Evolutionary conservation across 2,797 vertebrate genomes (phyloP), one percentile per base, ranked within the genome.

Genomic region (Pseudochaenichthys georgianus): DNA sequence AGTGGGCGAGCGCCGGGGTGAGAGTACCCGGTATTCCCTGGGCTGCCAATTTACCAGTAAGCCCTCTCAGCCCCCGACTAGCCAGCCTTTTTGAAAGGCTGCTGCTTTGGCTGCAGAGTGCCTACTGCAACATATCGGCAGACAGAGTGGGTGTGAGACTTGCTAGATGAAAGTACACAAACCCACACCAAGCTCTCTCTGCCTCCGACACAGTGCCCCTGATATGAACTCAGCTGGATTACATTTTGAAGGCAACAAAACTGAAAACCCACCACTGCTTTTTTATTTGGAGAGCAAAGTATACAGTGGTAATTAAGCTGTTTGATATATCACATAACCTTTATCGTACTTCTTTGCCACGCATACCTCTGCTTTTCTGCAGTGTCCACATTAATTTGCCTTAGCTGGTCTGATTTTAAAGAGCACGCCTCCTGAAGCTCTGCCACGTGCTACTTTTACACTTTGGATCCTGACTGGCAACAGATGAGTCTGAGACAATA

Each of bases 11-110:
- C 75, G 53, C 62, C 2, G 80, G 85, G 85, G 76, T 87, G 82
- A 94, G 86, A 93, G 90, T 90, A 84, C 86, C 85, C 89, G 82
- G 87, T 92, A 94, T 95, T 95, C 94, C 92, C 92, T 82, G 70
- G 86, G 89, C 94, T 93, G 87, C 92, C 91, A 95, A 94, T 95
- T 94, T 94, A 93, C 77, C 91, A 90, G 87, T 78, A 90, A 92
- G 86, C 87, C 87, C 88, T 90, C 84, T 89, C 86, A 87, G 85
- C 88, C 83, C 77, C 80, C 81, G 15, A 86, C 80, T 82, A 88
- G 78, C 80, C 80, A 75, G 91, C 46, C 78, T 75, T 69, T 91
- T 92, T 91, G 90, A 93, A 91, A 92, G 87, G 80, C 89, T 85
- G 81, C 79, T 71, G 84, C 85, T 78, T 80, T 85, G 88, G 92